Conservation (phyloP, 2,797 vertebrate genomes). For the Sebastes oblongus region DNA sequence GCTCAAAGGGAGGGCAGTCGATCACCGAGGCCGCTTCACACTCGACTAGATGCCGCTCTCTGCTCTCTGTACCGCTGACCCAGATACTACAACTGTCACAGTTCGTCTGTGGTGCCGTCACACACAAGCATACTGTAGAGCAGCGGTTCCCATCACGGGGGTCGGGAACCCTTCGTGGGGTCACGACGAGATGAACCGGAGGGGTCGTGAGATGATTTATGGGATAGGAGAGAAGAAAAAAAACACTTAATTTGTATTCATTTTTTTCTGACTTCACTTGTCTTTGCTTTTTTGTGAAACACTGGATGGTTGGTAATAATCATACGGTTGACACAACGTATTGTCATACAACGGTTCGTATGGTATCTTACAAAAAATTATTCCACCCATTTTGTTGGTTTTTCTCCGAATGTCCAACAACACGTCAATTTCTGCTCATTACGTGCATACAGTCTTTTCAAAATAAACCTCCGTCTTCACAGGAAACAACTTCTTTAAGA, state of each 20-base stretch:
- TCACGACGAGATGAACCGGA: not conserved
- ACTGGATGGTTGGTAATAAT: not conserved
- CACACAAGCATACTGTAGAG: slow-evolving; percentile 2
- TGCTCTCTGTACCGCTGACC: slow-evolving; percentile 1
- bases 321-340: too few relatives aligned
- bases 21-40: slow-evolving; percentile 34
- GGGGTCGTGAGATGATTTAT: not conserved
- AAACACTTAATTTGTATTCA: not conserved
- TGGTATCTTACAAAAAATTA: too few relatives aligned
- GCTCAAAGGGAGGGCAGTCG: slow-evolving; percentile 24
- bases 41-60: slow-evolving; percentile 11
- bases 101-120: slow-evolving; percentile 11
- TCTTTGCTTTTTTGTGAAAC: not conserved
- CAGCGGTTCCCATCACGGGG: not conserved
- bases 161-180: not conserved
- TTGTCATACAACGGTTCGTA: too few relatives aligned
- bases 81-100: not conserved
- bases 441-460: too few relatives aligned
- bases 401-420: too few relatives aligned
- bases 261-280: not conserved
- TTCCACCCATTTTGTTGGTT: too few relatives aligned
- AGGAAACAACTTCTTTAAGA: too few relatives aligned
- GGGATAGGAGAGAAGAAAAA: not conserved
- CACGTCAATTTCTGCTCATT: too few relatives aligned
- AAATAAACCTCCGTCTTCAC: too few relatives aligned